Conservation (phyloP, 1,140 invertebrate genomes). For the Drosophila bipectinata region DNA sequence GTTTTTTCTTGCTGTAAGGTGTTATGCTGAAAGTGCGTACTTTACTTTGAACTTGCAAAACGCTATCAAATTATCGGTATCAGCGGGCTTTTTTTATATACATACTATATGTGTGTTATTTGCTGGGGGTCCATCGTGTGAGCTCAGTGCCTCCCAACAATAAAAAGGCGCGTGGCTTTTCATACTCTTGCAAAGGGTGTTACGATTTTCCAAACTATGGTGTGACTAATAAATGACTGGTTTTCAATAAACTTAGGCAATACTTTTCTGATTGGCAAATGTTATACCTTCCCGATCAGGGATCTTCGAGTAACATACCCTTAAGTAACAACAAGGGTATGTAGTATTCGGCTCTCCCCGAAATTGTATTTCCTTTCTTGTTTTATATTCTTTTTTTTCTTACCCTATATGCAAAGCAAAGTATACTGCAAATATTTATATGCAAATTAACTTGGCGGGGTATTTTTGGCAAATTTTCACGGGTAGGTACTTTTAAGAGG, state of each 20-base stretch:
- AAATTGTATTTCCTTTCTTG: neutral
- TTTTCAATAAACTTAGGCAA: too few relatives aligned
- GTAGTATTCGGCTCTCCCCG: neutral
- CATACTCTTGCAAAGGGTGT: neutral
- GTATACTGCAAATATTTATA: constrained; percentile 41
- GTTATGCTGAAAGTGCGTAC: too few relatives aligned
- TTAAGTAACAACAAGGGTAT: too few relatives aligned
- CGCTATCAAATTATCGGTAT: constrained; percentile 36
- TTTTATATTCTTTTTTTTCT: constrained; percentile 7
- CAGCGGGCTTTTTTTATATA: constrained; percentile 17
- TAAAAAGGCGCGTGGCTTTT: constrained; percentile 28
- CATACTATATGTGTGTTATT: neutral
- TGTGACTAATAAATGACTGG: too few relatives aligned
- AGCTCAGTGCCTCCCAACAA: neutral
- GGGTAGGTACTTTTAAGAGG: constrained; percentile 11
- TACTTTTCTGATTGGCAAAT: too few relatives aligned
- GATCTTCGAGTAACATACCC: too few relatives aligned
- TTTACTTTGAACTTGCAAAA: neutral
- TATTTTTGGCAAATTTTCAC: constrained; percentile 37
- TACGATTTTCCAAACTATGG: too few relatives aligned
- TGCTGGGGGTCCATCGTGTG: constrained; percentile 30
- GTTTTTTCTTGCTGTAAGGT: too few relatives aligned
- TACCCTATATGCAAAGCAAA: constrained; percentile 11
- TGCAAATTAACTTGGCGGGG: constrained; percentile 27
- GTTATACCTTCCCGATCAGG: too few relatives aligned